Evolutionary conservation across 2,888 invertebrate species (phyloP), one percentile per base, ranked within the genome.

Genomic region (Catocala sponsa): DNA sequence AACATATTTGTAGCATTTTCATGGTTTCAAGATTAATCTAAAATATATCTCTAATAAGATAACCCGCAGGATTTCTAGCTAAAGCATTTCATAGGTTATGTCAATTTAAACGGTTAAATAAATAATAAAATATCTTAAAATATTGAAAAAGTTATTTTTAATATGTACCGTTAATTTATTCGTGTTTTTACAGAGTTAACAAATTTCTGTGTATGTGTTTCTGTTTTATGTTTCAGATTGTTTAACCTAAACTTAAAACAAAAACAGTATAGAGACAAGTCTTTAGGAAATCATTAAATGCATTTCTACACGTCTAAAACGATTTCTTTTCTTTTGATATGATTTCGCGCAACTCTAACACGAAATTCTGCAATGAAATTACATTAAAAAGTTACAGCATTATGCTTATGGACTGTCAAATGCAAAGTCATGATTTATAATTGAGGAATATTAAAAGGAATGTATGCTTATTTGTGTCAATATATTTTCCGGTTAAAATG

Each of bases 261-360:
- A 11, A 35, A 35, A 9, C 10, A 0, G 32, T 43, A 33, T 6
- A 33, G 44, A 9, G 35, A 46, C 35, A 15, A 44, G 35, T 12
- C 35, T 13, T 55, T 55, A 55, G 12, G 6, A 38, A 10, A 15
- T 11, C 15, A 46, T 11, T 32, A 58, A n/a, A 46, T 54, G 53
- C 63, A 72, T 67, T 69, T 65, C 61, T 9, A 60, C 58, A 57
- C 59, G 63, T 59, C 62, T 58, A 51, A 15, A 46, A 52, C 58
- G 68, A 74, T 79, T 78, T 79, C 72, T 80, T 79, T 81, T 77
- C 75, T 70, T 70, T 52, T 42, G 42, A 55, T 47, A 38, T 38
- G 35, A 38, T 38, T 49, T 46, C 41, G 42, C 38, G 49, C 44
- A 41, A 43, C 32, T 48, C 33, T 32, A n/a, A 32, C 13, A 47